These are phyloP conservation scores for Meliscaeva auricollis DNA, from an alignment of 2,888 invertebrate genomes.

Conservation along the genomic window DNA sequence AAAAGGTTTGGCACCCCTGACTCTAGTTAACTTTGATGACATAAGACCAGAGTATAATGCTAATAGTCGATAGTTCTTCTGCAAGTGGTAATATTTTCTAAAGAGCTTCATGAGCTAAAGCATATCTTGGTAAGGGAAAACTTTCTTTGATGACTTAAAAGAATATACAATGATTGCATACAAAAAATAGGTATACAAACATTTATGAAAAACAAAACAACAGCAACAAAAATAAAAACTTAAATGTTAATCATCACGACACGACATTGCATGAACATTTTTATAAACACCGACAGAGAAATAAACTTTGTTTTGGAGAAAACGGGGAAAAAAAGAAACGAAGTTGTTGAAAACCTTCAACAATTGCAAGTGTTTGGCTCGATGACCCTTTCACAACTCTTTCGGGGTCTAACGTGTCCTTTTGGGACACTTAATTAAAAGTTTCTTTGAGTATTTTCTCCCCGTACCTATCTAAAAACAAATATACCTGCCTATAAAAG, in stretches of 20 bases:
- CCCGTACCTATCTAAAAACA: slow-evolving; percentile 39
- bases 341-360: slow-evolving; percentile 48
- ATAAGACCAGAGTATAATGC: slow-evolving; percentile 22
- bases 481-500: slow-evolving; percentile 15
- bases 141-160: slow-evolving; percentile 37
- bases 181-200: slow-evolving; percentile 36
- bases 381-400: slow-evolving; percentile 69
- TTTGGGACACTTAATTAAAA: slow-evolving; percentile 75
- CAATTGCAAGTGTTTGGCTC: slow-evolving; percentile 69
- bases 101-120: slow-evolving; percentile 37
- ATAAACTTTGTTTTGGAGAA: slow-evolving; percentile 38
- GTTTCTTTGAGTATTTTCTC: slow-evolving; percentile 36
- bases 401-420: slow-evolving; percentile 70
- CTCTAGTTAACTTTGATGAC: slow-evolving; percentile 38
- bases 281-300: slow-evolving; percentile 24
- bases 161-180: slow-evolving; percentile 43
- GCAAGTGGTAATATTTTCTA: slow-evolving; percentile 47
- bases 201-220: not conserved
- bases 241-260: slow-evolving; percentile 74
- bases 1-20: slow-evolving; percentile 40
- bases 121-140: slow-evolving; percentile 49
- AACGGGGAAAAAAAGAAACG: not conserved
- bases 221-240: slow-evolving; percentile 34
- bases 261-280: slow-evolving; percentile 62
- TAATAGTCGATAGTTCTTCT: slow-evolving; percentile 25